Conservation (phyloP, 2,888 invertebrate genomes). For the Drosophila sordidapex region DNA sequence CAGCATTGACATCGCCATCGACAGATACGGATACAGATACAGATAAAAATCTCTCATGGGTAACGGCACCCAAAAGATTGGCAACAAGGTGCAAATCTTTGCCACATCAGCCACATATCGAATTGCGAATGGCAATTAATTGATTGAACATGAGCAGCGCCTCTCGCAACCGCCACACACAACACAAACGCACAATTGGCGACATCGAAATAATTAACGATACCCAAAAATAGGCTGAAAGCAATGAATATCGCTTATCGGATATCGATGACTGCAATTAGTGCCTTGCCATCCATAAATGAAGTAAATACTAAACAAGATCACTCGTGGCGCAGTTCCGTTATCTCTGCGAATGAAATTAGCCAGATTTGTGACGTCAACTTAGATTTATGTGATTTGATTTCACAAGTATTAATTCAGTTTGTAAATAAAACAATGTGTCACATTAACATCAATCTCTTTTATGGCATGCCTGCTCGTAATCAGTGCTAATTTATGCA, state of each 20-base stretch:
- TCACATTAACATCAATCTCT: neutral
- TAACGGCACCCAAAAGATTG: slow-evolving; percentile 54
- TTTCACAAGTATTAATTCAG: neutral
- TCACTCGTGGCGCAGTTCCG: neutral
- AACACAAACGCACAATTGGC: slow-evolving; percentile 20
- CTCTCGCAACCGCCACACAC: slow-evolving; percentile 23
- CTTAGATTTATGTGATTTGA: neutral
- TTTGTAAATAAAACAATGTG: neutral
- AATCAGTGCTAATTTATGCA: neutral
- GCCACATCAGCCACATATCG: slow-evolving; percentile 59
- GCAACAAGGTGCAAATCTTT: slow-evolving; percentile 51
- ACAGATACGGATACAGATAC: slow-evolving; percentile 17
- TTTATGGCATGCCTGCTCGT: neutral
- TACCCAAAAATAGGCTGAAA: slow-evolving; percentile 39
- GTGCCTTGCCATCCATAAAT: slow-evolving; percentile 7
- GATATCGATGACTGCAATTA: slow-evolving; percentile 48
- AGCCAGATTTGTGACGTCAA: neutral
- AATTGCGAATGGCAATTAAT: slow-evolving; percentile 71
- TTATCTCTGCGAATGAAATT: neutral
- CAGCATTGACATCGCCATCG: slow-evolving; percentile 17
- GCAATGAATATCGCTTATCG: slow-evolving; percentile 14
- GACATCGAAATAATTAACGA: slow-evolving; percentile 54
- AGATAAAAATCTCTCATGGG: slow-evolving; percentile 53
- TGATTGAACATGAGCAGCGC: slow-evolving; percentile 61
- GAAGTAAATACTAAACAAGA: neutral